A percentile compares a stretch with the other conserved stretches of the same genome.
phyloP scores from a whole-genome alignment of 2,797 vertebrate genomes.

The Pterois miles region DNA sequence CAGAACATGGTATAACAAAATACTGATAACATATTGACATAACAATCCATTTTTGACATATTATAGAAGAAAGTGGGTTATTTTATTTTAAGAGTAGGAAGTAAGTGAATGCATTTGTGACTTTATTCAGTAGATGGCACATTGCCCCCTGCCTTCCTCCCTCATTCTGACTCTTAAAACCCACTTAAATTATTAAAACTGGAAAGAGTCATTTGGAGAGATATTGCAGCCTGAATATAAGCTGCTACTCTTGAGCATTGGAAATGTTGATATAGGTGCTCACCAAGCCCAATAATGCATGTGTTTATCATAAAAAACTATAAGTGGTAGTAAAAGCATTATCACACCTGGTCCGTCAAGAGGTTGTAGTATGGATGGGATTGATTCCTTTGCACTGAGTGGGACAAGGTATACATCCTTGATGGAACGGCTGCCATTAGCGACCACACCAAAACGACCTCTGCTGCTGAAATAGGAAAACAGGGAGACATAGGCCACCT shows the following conservation, averaged over 20 bases:
- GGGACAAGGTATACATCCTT: conserved; percentile 99
- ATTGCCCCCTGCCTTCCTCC: neutral
- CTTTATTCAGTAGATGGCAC: too few relatives aligned
- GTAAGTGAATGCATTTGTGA: neutral
- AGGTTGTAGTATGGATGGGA: conserved; percentile 93
- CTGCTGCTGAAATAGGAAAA: conserved; percentile 99
- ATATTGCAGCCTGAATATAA: neutral
- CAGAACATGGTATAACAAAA: neutral
- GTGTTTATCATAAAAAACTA: neutral
- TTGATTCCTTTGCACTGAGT: conserved; percentile 90
- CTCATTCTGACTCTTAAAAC: neutral
- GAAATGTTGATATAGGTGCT: neutral
- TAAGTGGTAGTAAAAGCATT: conserved; percentile 41
- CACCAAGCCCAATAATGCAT: neutral
- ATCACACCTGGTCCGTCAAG: conserved; percentile 94
- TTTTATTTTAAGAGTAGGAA: neutral
- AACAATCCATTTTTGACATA: neutral
- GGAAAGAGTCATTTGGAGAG: neutral
- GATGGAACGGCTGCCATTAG: conserved; percentile 92
- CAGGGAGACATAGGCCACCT: conserved; percentile 97
- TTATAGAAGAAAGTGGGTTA: neutral
- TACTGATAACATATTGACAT: neutral
- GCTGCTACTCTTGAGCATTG: neutral
- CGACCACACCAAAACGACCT: conserved; percentile 95
- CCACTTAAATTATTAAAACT: neutral